Conservation (phyloP, 2,113 vertebrate species). For the Lophius piscatorius region DNA sequence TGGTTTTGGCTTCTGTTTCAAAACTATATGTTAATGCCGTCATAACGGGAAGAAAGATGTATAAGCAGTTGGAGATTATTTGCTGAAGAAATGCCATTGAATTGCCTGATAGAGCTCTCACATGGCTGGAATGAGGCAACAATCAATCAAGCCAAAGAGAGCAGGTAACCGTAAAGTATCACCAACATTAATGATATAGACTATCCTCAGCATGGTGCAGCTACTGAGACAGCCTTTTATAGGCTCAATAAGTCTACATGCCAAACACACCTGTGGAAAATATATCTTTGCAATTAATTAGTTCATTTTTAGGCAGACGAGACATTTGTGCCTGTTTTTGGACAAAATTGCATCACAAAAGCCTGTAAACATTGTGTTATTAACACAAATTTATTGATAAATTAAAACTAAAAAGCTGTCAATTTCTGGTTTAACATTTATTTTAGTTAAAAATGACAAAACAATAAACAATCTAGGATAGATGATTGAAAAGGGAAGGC, state of each 20-base stretch:
- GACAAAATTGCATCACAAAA: no score
- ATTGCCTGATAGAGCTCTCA: slow-evolving; percentile 36
- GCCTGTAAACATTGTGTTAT: no score
- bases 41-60: background rate
- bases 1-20: slow-evolving; percentile 21
- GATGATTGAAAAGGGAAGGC: no score
- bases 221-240: slow-evolving; percentile 11
- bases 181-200: slow-evolving; percentile 42
- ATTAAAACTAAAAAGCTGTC: no score
- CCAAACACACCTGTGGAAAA: slow-evolving; percentile 43
- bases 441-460: background rate
- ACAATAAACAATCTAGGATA: no score
- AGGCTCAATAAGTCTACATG: slow-evolving; percentile 36
- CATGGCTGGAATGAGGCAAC: slow-evolving; percentile 40
- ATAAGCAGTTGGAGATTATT: slow-evolving; percentile 11
- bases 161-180: slow-evolving; percentile 42
- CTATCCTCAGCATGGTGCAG: slow-evolving; percentile 38
- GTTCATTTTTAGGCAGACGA: background rate
- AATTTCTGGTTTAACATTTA: background rate
- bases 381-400: no score
- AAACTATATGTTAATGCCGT: background rate
- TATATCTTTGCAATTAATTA: slow-evolving; percentile 50
- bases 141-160: slow-evolving; percentile 51
- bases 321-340: no score
- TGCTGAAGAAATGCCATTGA: slow-evolving; percentile 9